Conservation (phyloP, 2,113 vertebrate genomes). For the Upupa epops region DNA sequence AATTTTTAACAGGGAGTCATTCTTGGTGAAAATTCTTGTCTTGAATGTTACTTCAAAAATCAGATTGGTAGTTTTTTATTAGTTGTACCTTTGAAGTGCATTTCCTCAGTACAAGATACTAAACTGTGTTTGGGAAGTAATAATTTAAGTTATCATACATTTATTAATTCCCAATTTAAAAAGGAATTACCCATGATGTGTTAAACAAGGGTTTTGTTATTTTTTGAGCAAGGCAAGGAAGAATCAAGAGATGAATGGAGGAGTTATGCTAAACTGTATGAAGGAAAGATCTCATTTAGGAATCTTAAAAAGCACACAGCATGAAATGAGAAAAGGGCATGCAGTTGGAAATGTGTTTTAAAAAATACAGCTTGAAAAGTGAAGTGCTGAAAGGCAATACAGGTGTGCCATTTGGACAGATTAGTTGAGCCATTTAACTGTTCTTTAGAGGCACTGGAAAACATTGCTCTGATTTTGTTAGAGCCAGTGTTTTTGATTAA, state of each 20-base stretch:
- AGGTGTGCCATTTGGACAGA: background rate
- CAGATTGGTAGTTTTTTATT: background rate
- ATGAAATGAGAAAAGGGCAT: background rate
- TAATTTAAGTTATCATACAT: background rate
- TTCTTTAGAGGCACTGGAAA: slow-evolving; percentile 16
- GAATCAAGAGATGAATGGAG: background rate
- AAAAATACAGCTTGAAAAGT: slow-evolving; percentile 1
- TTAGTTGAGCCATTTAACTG: background rate
- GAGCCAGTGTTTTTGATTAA: background rate
- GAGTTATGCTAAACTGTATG: background rate
- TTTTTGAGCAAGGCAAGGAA: background rate
- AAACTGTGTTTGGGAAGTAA: background rate
- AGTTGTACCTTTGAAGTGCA: background rate
- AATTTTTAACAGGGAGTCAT: background rate
- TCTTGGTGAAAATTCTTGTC: background rate
- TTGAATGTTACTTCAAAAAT: background rate
- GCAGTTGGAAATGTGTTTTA: background rate
- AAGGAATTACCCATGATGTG: background rate
- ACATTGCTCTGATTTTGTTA: background rate
- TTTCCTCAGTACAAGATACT: background rate
- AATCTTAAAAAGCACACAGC: background rate
- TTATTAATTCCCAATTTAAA: background rate
- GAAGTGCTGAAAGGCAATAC: background rate
- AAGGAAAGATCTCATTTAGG: background rate
- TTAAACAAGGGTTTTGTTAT: background rate